Percentiles rank a stretch among this genome's conserved stretches.
Evolutionary conservation across 2,888 invertebrate genomes (phyloP).

Genomic region (Podabrus alpinus): DNA sequence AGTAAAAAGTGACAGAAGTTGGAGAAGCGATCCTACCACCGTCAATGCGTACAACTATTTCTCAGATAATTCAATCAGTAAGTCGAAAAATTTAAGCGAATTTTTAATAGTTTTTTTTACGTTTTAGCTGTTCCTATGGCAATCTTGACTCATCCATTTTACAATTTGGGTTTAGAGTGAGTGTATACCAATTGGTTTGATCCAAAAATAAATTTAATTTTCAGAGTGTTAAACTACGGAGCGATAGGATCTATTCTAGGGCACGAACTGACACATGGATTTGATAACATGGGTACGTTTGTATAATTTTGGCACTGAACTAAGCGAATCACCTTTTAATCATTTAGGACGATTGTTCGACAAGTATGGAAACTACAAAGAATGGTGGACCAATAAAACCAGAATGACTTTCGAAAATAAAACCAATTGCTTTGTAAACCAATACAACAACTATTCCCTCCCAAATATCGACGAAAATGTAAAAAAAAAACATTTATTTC

Average conservation of each 20-base stretch:
- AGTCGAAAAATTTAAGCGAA: slow-evolving; percentile 43
- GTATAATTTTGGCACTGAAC: neutral
- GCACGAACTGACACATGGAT: slow-evolving; percentile 69
- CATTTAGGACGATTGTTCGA: slow-evolving; percentile 78
- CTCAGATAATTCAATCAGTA: slow-evolving; percentile 81
- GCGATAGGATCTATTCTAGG: slow-evolving; percentile 79
- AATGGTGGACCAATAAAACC: slow-evolving; percentile 88
- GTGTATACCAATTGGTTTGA: slow-evolving; percentile 47
- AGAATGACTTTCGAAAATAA: slow-evolving; percentile 75
- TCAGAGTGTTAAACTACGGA: slow-evolving; percentile 80
- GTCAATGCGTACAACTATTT: slow-evolving; percentile 84
- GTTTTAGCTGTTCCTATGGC: slow-evolving; percentile 78
- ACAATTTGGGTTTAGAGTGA: slow-evolving; percentile 83
- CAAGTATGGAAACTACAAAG: slow-evolving; percentile 78
- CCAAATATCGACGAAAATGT: slow-evolving; percentile 67
- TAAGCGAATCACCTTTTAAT: neutral
- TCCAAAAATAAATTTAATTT: slow-evolving; percentile 23
- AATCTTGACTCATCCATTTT: slow-evolving; percentile 83
- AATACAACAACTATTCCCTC: slow-evolving; percentile 74
- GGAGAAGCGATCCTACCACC: slow-evolving; percentile 77
- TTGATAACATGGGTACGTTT: slow-evolving; percentile 59
- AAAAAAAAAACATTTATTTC: slow-evolving; percentile 34
- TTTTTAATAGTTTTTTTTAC: slow-evolving; percentile 14
- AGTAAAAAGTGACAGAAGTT: slow-evolving; percentile 63
- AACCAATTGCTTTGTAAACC: slow-evolving; percentile 82